Percentiles rank a stretch among this genome's conserved stretches.
These are phyloP conservation scores for Euschistus heros DNA, from an alignment of 1,140 invertebrate species.

Conservation along the genomic window DNA sequence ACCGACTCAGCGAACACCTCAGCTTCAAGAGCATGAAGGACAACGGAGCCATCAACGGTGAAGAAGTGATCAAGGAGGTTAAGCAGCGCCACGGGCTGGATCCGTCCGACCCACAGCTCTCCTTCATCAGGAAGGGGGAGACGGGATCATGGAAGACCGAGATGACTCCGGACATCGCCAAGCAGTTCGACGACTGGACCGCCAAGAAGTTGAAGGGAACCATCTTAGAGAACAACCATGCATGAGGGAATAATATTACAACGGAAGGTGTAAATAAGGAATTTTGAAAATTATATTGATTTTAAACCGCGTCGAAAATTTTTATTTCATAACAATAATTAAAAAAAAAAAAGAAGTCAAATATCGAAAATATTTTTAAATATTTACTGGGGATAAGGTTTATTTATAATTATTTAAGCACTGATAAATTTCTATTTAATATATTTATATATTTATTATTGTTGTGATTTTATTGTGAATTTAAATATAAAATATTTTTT, in stretches of 20 bases:
- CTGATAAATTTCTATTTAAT: not conserved
- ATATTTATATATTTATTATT: no score
- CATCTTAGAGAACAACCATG: slow-evolving; percentile 11
- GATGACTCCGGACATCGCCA: slow-evolving; percentile 43
- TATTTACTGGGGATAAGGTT: no score
- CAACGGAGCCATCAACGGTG: slow-evolving; percentile 56
- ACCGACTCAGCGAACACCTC: slow-evolving; percentile 43
- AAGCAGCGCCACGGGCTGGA: slow-evolving; percentile 38
- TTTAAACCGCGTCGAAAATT: no score
- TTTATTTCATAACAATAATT: not conserved
- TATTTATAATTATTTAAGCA: not conserved
- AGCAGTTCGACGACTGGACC: slow-evolving; percentile 46
- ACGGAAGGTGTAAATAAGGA: not conserved
- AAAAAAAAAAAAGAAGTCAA: no score
- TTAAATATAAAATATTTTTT: no score
- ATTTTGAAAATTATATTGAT: not conserved
- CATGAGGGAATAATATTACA: not conserved
- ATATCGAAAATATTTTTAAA: no score
- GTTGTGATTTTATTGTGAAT: no score
- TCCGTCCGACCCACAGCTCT: slow-evolving; percentile 35
- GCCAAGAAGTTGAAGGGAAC: slow-evolving; percentile 37
- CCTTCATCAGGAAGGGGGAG: slow-evolving; percentile 50
- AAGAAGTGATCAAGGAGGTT: slow-evolving; percentile 33
- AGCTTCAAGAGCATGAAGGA: slow-evolving; percentile 56
- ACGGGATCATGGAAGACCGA: slow-evolving; percentile 52